These are phyloP conservation scores for Brachynemurus nebulosus DNA, from an alignment of 2,888 invertebrate genomes.

Conservation along the genomic window DNA sequence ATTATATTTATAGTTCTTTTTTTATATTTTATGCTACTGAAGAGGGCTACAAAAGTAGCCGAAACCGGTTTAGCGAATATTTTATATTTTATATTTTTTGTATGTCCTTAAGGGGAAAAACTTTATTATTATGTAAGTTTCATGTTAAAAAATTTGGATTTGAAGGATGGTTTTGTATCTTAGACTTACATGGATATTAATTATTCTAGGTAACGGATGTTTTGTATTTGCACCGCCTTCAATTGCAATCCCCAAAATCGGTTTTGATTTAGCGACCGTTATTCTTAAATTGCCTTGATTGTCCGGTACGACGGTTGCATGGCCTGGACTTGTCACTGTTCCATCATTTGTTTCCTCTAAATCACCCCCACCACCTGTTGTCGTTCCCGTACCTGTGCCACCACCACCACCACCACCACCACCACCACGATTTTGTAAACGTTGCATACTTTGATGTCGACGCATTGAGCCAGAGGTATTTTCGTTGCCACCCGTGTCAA, in stretches of 20 bases:
- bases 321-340: conserved; percentile 29
- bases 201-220: conserved; percentile 87
- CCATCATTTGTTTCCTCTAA: conserved; percentile 12
- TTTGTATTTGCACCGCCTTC: conserved; percentile 95
- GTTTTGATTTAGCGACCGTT: conserved; percentile 84
- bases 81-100: neutral
- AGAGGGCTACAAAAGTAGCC: too few species aligned
- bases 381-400: conserved; percentile 19
- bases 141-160: neutral
- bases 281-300: conserved; percentile 80
- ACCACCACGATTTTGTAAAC: conserved; percentile 47
- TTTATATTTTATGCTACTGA: too few species aligned
- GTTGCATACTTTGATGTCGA: conserved; percentile 65
- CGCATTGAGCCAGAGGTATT: conserved; percentile 42
- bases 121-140: too few species aligned
- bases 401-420: conserved; percentile 26
- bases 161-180: neutral
- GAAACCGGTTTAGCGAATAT: too few species aligned
- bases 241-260: conserved; percentile 90
- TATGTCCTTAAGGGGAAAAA: too few species aligned
- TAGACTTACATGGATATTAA: conserved; percentile 81
- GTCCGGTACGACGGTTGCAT: conserved; percentile 62
- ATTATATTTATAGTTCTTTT: too few species aligned
- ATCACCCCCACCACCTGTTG: conserved; percentile 13
- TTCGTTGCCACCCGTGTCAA: conserved; percentile 38